Percentiles rank a stretch among this genome's conserved stretches.
Conservation (phyloP, 2,113 vertebrate species). For the human region GRCh38 chr9:2738501-2739000, state of each 20-base stretch:
- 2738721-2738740: neutral
- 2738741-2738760: neutral
- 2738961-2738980: neutral
- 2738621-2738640: neutral
- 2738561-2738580: neutral
- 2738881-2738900: neutral
- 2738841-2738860: neutral
- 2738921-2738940: neutral
- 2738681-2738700: neutral
- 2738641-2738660: neutral
- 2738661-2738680: neutral
- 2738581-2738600: neutral
- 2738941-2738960: neutral
- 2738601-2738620: neutral
- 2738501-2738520: no score
- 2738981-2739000: neutral
- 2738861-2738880: neutral
- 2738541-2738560: neutral
- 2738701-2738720: neutral
- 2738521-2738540: no score
- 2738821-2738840: neutral
- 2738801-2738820: neutral
- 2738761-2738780: neutral
- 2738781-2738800: neutral
- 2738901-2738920: neutral